A percentile compares a stretch with the other conserved stretches of the same genome.
Conservation (phyloP, 2,797 vertebrate species). For the Parotocinclus haroldoi region DNA sequence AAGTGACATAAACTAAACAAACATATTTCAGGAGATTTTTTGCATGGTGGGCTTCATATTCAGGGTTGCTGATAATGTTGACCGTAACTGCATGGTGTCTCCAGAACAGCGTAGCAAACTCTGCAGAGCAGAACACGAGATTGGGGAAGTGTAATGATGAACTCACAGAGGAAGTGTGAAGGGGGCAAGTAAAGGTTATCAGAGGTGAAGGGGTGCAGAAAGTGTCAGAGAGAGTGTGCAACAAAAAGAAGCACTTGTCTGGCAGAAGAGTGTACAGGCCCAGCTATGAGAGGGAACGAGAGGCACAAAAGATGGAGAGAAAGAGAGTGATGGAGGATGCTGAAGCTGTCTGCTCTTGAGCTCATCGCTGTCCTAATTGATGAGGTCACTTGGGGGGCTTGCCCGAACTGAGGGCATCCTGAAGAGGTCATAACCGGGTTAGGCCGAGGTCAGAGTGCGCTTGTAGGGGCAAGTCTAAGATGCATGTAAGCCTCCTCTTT, state of each 20-base stretch:
- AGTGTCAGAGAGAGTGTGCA: constrained; percentile 27
- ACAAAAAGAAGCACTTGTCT: constrained; percentile 36
- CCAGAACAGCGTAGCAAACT: too few relatives aligned
- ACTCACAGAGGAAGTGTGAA: constrained; percentile 31
- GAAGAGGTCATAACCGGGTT: constrained; percentile 64
- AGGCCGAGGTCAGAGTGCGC: constrained; percentile 65
- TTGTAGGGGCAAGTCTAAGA: constrained; percentile 45
- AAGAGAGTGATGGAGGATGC: constrained; percentile 41
- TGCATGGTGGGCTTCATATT: too few relatives aligned
- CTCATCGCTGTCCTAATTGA: constrained; percentile 66
- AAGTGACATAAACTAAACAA: too few relatives aligned
- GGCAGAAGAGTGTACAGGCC: constrained; percentile 35
- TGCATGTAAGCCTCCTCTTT: constrained; percentile 22
- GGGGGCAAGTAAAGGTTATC: constrained; percentile 39
- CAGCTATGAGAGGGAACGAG: constrained; percentile 36
- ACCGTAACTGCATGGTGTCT: too few relatives aligned
- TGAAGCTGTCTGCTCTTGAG: constrained; percentile 59
- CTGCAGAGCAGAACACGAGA: not conserved
- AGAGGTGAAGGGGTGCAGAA: constrained; percentile 33
- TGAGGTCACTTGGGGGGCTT: constrained; percentile 71
- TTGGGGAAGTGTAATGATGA: constrained; percentile 8
- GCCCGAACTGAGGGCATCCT: constrained; percentile 58
- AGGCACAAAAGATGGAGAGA: constrained; percentile 33
- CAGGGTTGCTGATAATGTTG: too few relatives aligned
- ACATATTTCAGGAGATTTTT: too few relatives aligned